phyloP scores from a whole-genome alignment of 1,140 invertebrate species.

The Leucophenga varia region DNA sequence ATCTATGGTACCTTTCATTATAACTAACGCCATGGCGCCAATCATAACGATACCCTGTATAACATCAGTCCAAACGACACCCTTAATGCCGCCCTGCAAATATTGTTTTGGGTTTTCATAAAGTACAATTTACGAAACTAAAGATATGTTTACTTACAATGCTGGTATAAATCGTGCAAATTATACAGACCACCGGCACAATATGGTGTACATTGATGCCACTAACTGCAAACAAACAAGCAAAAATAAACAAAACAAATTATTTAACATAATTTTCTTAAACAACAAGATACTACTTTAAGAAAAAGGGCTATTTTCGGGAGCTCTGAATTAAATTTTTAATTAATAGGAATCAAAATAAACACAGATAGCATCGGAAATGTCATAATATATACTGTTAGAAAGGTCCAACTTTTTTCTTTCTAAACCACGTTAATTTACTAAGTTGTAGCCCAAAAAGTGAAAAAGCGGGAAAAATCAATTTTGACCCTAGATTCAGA shows the following conservation, averaged over 20 bases:
- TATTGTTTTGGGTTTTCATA: slow-evolving; percentile 1
- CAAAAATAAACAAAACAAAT: not conserved
- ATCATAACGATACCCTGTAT: slow-evolving; percentile 79
- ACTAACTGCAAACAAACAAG: slow-evolving; percentile 62
- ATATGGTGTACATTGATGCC: slow-evolving; percentile 69
- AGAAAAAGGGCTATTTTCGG: no score
- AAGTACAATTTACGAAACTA: not conserved
- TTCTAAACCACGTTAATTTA: no score
- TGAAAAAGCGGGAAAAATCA: no score
- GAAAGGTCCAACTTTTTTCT: no score
- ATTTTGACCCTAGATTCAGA: no score
- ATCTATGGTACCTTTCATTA: slow-evolving; percentile 77
- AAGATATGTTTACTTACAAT: slow-evolving; percentile 62
- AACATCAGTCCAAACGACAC: slow-evolving; percentile 84
- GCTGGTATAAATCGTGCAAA: slow-evolving; percentile 82
- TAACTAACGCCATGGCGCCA: slow-evolving; percentile 75
- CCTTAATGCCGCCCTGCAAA: slow-evolving; percentile 78
- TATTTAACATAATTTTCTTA: not conserved
- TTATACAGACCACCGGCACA: slow-evolving; percentile 68
- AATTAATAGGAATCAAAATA: no score
- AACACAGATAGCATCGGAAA: no score
- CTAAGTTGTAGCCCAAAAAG: no score
- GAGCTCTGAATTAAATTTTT: no score
- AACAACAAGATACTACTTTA: no score
- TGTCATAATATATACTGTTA: no score